Evolutionary conservation across 2,888 invertebrate species (phyloP).

Genomic region (Drosophila aldrichi): DNA sequence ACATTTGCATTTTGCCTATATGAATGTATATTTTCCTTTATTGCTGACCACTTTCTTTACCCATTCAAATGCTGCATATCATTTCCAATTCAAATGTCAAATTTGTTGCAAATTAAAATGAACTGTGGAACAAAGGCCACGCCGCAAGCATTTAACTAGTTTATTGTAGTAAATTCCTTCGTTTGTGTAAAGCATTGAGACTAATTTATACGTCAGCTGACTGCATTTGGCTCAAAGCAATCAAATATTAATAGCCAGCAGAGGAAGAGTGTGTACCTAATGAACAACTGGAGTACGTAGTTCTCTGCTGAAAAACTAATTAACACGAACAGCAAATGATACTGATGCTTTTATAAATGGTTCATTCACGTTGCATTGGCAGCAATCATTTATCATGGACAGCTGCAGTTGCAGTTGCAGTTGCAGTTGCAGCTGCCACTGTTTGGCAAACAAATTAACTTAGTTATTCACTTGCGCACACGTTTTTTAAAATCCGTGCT

Average conservation of each 20-base stretch:
- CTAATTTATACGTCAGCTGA: not conserved
- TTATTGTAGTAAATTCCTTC: not conserved
- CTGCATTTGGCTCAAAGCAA: not conserved
- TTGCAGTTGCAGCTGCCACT: not conserved
- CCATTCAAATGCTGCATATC: not conserved
- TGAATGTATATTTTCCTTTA: not conserved
- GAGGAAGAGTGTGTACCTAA: not conserved
- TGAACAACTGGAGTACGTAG: not conserved
- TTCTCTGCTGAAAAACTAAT: constrained; percentile 6
- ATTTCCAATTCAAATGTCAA: not conserved
- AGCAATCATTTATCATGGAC: constrained; percentile 33
- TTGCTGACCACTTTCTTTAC: not conserved
- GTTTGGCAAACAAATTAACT: not conserved
- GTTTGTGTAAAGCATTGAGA: not conserved
- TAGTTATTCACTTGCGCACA: not conserved
- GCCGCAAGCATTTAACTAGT: not conserved
- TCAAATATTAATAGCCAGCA: not conserved
- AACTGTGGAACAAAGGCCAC: not conserved
- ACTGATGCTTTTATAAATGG: constrained; percentile 4
- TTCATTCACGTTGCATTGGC: not conserved
- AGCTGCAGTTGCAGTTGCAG: not conserved
- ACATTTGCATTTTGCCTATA: not conserved
- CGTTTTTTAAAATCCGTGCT: not conserved
- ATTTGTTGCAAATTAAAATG: not conserved
- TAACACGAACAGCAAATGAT: not conserved